phyloP scores from a whole-genome alignment of 2,113 vertebrate genomes.

The Elachura formosa region DNA sequence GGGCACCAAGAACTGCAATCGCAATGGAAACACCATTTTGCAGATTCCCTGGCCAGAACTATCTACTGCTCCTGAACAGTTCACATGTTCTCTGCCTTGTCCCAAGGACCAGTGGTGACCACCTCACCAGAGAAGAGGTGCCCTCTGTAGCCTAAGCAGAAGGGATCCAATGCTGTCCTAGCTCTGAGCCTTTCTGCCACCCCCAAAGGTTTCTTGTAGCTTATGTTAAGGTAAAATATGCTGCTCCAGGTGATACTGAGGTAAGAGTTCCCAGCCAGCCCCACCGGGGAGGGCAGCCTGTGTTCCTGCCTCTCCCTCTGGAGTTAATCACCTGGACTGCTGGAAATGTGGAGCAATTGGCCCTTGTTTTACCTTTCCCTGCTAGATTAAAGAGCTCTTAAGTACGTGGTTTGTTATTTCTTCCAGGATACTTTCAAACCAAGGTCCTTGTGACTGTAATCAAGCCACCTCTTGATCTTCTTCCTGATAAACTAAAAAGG shows the following conservation, averaged over 20 bases:
- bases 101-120: slow-evolving; percentile 59
- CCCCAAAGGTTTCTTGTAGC: not conserved
- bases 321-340: not conserved
- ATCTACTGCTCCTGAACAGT: not conserved
- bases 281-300: not conserved
- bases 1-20: not conserved
- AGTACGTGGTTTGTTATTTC: slow-evolving; percentile 55
- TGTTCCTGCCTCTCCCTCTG: not conserved
- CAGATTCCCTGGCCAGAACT: slow-evolving; percentile 4
- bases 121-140: slow-evolving; percentile 77
- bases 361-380: slow-evolving; percentile 25
- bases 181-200: not conserved
- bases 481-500: slow-evolving; percentile 36
- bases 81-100: not conserved
- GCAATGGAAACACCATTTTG: slow-evolving; percentile 58
- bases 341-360: slow-evolving; percentile 21
- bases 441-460: slow-evolving; percentile 50
- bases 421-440: not conserved
- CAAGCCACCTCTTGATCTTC: slow-evolving; percentile 52
- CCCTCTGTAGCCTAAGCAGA: slow-evolving; percentile 50
- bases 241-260: not conserved
- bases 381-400: slow-evolving; percentile 47
- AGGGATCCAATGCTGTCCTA: not conserved
- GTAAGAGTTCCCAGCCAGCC: not conserved
- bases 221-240: not conserved